Evolutionary conservation across 2,888 invertebrate species (phyloP).

Genomic region (Tanytarsus gracilentus): DNA sequence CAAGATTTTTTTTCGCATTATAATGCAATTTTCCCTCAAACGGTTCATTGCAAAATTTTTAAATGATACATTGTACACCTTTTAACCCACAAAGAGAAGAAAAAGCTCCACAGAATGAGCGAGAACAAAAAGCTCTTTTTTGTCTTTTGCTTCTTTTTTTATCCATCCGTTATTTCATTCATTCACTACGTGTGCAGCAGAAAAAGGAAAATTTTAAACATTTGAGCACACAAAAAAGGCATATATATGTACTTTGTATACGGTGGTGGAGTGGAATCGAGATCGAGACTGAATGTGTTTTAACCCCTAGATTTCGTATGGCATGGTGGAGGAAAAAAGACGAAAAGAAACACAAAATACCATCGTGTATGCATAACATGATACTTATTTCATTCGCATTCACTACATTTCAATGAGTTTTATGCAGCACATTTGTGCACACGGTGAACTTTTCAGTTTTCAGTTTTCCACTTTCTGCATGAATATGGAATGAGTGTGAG

Average conservation of each 20-base stretch:
- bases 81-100: background rate
- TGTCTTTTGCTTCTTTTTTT: constrained; percentile 2
- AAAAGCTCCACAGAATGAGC: background rate
- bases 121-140: background rate
- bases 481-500: background rate
- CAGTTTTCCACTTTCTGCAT: background rate
- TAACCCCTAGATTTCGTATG: too few species aligned
- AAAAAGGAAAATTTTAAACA: background rate
- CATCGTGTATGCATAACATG: constrained; percentile 6
- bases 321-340: background rate
- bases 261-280: too few species aligned
- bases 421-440: background rate
- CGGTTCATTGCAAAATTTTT: too few species aligned
- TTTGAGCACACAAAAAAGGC: too few species aligned
- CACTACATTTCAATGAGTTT: constrained; percentile 19
- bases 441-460: background rate
- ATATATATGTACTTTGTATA: too few species aligned
- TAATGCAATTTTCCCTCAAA: too few species aligned
- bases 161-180: background rate
- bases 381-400: constrained; percentile 19
- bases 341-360: background rate
- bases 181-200: background rate
- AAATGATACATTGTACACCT: too few species aligned
- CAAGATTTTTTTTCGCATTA: too few species aligned
- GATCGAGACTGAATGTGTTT: too few species aligned